These are phyloP conservation scores for Haemorhous mexicanus DNA, from an alignment of 2,113 vertebrate genomes.

Conservation along the genomic window DNA sequence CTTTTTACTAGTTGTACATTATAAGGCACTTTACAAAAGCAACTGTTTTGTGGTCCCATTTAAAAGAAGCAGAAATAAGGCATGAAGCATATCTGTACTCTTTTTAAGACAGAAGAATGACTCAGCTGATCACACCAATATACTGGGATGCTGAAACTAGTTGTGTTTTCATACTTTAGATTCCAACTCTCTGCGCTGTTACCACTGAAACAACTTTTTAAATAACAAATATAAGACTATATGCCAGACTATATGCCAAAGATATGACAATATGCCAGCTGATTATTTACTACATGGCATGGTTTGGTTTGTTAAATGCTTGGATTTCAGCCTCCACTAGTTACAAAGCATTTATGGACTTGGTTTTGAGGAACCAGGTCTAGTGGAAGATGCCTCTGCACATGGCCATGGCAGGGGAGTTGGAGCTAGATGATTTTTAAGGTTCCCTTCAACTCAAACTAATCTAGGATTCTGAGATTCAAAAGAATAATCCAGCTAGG, in stretches of 20 bases:
- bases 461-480: not conserved
- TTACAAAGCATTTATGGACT: not conserved
- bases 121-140: not conserved
- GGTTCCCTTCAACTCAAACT: not conserved
- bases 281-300: not conserved
- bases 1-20: not conserved
- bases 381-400: not conserved
- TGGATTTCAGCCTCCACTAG: not conserved
- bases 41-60: not conserved
- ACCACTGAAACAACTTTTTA: not conserved
- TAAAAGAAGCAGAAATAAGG: not conserved
- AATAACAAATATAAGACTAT: not conserved
- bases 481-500: not conserved
- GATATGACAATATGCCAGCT: not conserved
- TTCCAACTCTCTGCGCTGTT: not conserved
- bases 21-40: not conserved
- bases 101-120: not conserved
- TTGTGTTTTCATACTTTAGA: not conserved
- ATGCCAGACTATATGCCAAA: too few relatives aligned
- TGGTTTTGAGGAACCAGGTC: not conserved
- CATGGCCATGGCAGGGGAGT: too few relatives aligned
- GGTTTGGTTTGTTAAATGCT: not conserved
- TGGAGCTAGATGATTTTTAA: not conserved
- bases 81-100: not conserved
- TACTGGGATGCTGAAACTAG: not conserved